Base-by-base conservation (phyloP, 2,888 invertebrate species). In the Epinotia demarniana region DNA sequence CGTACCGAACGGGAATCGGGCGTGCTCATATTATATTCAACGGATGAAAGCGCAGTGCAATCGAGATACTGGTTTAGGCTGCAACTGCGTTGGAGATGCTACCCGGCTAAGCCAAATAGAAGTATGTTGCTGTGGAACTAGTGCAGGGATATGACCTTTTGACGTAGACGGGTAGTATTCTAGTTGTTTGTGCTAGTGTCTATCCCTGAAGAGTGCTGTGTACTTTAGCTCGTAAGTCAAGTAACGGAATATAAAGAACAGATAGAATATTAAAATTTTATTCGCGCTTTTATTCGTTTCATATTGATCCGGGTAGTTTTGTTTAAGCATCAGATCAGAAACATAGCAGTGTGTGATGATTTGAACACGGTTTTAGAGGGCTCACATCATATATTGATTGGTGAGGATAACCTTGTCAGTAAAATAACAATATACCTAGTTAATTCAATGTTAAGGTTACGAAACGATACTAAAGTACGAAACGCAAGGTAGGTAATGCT, bases 31-130 rank as follows among this genome's bases (percentile, higher is more conserved):
- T 85, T 90, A 89, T 85, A 93, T 94, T 91, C 91, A 93, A 79
- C 78, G 85, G 88, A 79, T 88, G 90, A 91, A 91, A 90, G 88
- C 89, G 81, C 85, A 81, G 87, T 92, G 93, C 93, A 93, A 93
- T 93, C 91, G 91, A 86, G 81, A 82, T 82, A 80, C 85, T 75
- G 85, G 86, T 84, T 90, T 87, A 87, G 86, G 86, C 79, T 91
- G 91, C 91, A 90, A 86, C 85, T 80, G 82, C 82, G 63, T 39
- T 64, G 49, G 43, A 18, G 6, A 12, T 43, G 46, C 5, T n/a
- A 6, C 53, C 53, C 53, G 53, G n/a, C n/a, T 53, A 53, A n/a
- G n/a, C n/a, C 13, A 53, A 53, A 53, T n/a, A 5, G 53, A 1
- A 6, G 53, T n/a, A 53, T n/a, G n/a, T n/a, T 53, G 16, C n/a